A percentile compares a stretch with the other conserved stretches of the same genome.
Conservation (phyloP, 2,797 vertebrate species). For the Eupleurogrammus muticus region DNA sequence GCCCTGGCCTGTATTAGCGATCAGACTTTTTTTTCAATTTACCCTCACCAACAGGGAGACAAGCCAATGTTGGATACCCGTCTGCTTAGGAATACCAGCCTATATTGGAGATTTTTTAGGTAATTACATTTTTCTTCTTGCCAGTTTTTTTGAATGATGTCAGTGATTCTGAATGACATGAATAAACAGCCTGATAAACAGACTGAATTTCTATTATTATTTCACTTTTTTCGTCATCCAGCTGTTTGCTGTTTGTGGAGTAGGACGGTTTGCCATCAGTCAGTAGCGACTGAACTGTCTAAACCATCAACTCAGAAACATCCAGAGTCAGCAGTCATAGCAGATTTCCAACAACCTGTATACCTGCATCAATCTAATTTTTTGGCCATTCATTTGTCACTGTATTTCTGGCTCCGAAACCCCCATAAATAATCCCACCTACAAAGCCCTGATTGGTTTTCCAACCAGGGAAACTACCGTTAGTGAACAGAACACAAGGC, state of each 20-base stretch:
- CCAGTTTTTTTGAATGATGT: no score
- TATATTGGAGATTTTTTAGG: no score
- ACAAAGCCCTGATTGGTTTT: conserved; percentile 49
- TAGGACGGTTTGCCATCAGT: neutral
- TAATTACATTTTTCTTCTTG: no score
- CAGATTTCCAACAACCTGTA: neutral
- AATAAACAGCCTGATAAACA: neutral
- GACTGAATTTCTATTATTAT: neutral
- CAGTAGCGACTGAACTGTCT: neutral
- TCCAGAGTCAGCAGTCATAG: neutral
- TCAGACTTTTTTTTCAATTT: no score
- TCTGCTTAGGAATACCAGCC: no score
- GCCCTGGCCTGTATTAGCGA: no score
- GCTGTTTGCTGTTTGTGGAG: neutral
- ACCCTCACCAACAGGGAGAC: no score
- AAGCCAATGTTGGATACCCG: no score
- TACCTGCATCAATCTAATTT: neutral
- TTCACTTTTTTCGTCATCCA: neutral
- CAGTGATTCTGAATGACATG: no score
- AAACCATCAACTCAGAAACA: neutral
- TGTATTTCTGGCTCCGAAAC: conserved; percentile 35
- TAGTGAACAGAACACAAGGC: conserved; percentile 36
- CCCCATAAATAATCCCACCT: conserved; percentile 15
- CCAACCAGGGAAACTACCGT: conserved; percentile 32
- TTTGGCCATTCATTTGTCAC: conserved; percentile 20